These are phyloP conservation scores for Ephestia elutella DNA, from an alignment of 1,140 invertebrate species.

Conservation along the genomic window DNA sequence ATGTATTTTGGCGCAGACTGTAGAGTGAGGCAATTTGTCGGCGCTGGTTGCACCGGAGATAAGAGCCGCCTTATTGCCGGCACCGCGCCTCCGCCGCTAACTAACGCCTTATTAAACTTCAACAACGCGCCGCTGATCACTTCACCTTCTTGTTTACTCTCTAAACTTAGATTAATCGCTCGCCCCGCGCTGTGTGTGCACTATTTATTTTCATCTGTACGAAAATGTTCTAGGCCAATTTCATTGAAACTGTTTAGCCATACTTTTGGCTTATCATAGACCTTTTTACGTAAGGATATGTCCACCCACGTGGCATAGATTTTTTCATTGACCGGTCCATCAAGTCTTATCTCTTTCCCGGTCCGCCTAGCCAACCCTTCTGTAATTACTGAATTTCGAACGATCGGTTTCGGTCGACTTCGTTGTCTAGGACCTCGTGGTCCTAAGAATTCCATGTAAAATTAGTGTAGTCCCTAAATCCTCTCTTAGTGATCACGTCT, in stretches of 20 bases:
- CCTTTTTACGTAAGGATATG: no score
- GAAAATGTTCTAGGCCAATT: neutral
- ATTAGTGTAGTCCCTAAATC: no score
- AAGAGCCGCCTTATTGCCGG: slow-evolving; percentile 60
- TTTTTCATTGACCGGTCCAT: no score
- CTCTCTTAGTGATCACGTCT: no score
- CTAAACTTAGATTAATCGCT: slow-evolving; percentile 72
- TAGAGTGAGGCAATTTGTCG: slow-evolving; percentile 40
- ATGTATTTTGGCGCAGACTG: neutral
- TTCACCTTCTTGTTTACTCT: slow-evolving; percentile 69
- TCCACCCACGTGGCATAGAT: no score
- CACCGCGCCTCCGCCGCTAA: slow-evolving; percentile 54
- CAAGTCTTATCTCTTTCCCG: neutral
- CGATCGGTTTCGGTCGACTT: no score
- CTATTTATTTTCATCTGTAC: slow-evolving; percentile 50
- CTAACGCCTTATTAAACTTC: slow-evolving; percentile 73
- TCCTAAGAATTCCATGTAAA: no score
- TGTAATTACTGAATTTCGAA: no score
- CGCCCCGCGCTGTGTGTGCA: slow-evolving; percentile 32
- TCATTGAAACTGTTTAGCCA: neutral
- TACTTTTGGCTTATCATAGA: neutral
- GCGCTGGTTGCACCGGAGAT: slow-evolving; percentile 56
- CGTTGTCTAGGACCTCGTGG: no score
- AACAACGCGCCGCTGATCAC: slow-evolving; percentile 69
- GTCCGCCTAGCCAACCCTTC: no score